Evolutionary conservation across 2,113 vertebrate species (phyloP), one percentile per base, ranked within the genome.

Genomic region (Antigone vipio): DNA sequence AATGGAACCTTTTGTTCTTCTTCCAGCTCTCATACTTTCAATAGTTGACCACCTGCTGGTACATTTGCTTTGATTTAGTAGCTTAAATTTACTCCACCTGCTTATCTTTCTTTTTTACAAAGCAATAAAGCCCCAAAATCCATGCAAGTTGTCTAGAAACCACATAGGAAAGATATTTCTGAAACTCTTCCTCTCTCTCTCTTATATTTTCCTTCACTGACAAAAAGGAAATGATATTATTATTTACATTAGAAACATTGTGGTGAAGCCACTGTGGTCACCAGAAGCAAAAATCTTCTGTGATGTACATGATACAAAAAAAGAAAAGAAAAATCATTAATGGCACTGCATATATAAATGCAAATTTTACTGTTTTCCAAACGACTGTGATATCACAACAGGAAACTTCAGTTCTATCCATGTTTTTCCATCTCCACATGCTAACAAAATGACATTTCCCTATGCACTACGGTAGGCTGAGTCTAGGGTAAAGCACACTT

Each of bases 21-120:
- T 95, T 96, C 94, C 91, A 96, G 84, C 38, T 71, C n/a, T 87
- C 56, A 64, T 59, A 20, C 26, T 96, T 95, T 85, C 74, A 81
- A 71, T 93, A 85, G 38, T 68, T 0, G 1, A 73, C 85, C 60
- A 91, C 89, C 85, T 95, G 64, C 64, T 92, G 71, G 45, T 45
- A 86, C 53, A 88, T 91, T 93, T 94, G 34, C 34, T 97, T 95
- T 95, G 64, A 95, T 95, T 92, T 95, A 90, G 49, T 47, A 53
- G 63, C 66, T 95, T 75, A 95, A 95, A 95, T 92, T 72, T 84
- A 96, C n/a, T 95, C 67, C 92, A 92, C 69, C 84, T 89, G 63
- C 50, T 83, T 69, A 10, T 78, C 11, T 82, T 68, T 40, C 27
- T 85, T 93, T 68, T 78, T 38, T 9, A 32, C 6, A 66, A 64